Conservation (phyloP, 1,140 invertebrate genomes). For the Trichonephila clavipes region DNA sequence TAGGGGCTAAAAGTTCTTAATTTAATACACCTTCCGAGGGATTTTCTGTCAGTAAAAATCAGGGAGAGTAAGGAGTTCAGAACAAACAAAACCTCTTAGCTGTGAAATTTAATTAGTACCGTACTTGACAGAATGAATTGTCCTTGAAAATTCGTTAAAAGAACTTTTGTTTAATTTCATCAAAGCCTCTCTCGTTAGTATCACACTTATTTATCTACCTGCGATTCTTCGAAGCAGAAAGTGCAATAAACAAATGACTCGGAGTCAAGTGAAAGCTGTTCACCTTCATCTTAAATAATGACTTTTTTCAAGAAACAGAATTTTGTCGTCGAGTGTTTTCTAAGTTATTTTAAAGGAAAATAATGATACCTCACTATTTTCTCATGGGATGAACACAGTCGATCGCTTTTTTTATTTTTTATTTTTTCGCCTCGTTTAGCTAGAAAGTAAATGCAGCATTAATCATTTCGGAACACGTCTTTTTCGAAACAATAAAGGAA, state of each 20-base stretch:
- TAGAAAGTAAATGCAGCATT: background rate
- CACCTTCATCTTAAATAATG: background rate
- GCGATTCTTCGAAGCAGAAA: background rate
- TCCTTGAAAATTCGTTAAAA: conserved; percentile 43
- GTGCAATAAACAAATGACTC: conserved; percentile 1
- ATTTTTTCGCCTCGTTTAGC: background rate
- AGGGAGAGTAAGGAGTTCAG: conserved; percentile 9
- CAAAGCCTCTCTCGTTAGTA: conserved; percentile 2
- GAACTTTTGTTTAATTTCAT: conserved; percentile 51
- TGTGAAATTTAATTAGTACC: conserved; percentile 47
- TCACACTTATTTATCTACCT: conserved; percentile 18
- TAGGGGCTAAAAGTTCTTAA: conserved; percentile 45
- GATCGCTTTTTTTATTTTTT: background rate
- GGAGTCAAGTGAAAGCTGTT: background rate
- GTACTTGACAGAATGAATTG: conserved; percentile 41
- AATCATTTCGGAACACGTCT: background rate
- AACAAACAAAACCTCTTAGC: conserved; percentile 44
- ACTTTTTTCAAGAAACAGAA: background rate
- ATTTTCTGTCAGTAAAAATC: conserved; percentile 39
- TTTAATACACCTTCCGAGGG: conserved; percentile 22
- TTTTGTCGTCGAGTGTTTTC: background rate
- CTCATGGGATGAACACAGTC: background rate
- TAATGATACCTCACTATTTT: background rate
- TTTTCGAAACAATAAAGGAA: too few relatives aligned
- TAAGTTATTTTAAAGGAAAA: background rate